phyloP scores from a whole-genome alignment of 1,140 invertebrate species.

The Agraylea sexmaculata region DNA sequence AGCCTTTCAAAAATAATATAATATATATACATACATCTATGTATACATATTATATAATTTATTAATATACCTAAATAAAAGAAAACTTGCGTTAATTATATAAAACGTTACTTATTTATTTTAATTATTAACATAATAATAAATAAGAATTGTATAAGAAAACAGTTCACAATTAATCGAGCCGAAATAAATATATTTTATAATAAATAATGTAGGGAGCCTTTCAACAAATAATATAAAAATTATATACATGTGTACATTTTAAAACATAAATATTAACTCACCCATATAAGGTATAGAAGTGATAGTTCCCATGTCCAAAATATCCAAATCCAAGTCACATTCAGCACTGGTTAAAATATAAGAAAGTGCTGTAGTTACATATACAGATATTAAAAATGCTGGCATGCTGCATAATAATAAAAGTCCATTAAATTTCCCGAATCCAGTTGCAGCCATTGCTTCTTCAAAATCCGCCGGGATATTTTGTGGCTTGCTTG shows the following conservation, averaged over 20 bases:
- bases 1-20: too few species aligned
- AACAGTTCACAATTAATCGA: too few species aligned
- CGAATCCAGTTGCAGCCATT: conserved; percentile 45
- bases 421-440: conserved; percentile 53
- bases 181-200: too few species aligned
- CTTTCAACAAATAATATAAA: conserved; percentile 19
- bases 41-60: too few species aligned
- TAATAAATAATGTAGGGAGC: too few species aligned
- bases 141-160: too few species aligned
- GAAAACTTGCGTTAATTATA: too few species aligned
- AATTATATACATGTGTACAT: background rate
- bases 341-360: conserved; percentile 59
- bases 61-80: too few species aligned
- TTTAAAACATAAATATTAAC: conserved; percentile 14
- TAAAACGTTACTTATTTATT: too few species aligned
- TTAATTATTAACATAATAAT: too few species aligned
- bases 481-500: too few species aligned
- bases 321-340: conserved; percentile 48
- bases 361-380: conserved; percentile 48
- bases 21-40: too few species aligned
- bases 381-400: conserved; percentile 50
- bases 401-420: conserved; percentile 48
- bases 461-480: conserved; percentile 50
- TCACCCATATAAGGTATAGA: conserved; percentile 53
- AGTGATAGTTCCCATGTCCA: conserved; percentile 57